Evolutionary conservation across 2,797 vertebrate species (phyloP), one percentile per base, ranked within the genome.

Genomic region (Microcaecilia unicolor): DNA sequence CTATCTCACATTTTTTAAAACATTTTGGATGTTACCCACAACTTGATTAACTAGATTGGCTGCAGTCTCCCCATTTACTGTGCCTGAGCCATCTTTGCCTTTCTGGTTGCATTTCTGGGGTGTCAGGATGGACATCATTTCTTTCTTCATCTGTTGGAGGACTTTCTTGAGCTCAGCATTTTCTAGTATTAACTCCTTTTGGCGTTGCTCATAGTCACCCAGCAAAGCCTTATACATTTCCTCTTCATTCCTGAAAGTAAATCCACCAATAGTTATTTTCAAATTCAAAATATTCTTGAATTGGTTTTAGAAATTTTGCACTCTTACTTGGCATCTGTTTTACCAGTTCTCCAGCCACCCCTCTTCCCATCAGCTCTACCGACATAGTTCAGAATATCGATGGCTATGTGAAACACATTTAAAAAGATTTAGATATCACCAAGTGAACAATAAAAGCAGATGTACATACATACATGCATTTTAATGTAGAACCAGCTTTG

Each of bases 111-210:
- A 64, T 45, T 84, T 86, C 37, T 76, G 64, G 16, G 89, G 86
- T 63, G 87, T 88, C 31, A 98, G 76, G 49, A 99, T 87, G 24
- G 85, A 88, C 19, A 96, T 86, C 80, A 99, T 99, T 47, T 99
- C 95, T 63, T 84, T 92, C 55, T 98, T 99, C 89, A 99, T 98
- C 70, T 93, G 90, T 68, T 99, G 92, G 46, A 99, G 83, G 36
- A 99, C 83, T 57, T 96, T 97, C 56, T 93, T 97, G 23, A 99
- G 86, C 64, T 99, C 94, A 8, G 87, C 78, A 10, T 98, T 99
- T 78, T 98, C 95, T 55, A 89, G 12, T 68, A 96, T 71, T 57
- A 99, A 64, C 10, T 87, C 78, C 45, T 79, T 90, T 64, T 93
- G 94, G 35, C 85, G 82, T 5, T 73, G 73, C 57, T 99, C 94